Evolutionary conservation across 2,113 vertebrate species (phyloP), one percentile per base, ranked within the genome.

Genomic region (Erythrocercus mccallii): DNA sequence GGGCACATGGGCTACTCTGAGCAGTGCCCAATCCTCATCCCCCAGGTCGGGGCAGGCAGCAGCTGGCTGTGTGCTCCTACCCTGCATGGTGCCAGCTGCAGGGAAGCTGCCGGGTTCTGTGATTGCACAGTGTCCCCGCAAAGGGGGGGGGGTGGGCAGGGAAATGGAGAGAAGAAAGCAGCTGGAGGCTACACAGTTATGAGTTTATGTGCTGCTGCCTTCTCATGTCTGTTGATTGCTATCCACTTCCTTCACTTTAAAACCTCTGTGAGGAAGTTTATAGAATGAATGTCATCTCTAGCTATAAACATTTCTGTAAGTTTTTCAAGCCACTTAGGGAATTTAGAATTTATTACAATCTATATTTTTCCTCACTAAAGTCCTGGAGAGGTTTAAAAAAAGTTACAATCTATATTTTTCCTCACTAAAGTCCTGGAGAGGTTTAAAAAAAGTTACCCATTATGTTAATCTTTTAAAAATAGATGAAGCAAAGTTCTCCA

Each of bases 141-240:
- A n/a, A n/a, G n/a, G n/a, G n/a, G n/a, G n/a, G n/a, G 8, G 12
- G 3, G 11, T 8, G 1, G 4, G 8, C 2, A 1, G 2, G 10
- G 12, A 54, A 69, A 16, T 1, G 7, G 10, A 50, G 17, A 69
- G 21, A 53, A 48, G 31, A 64, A 62, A 80, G 58, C 92, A 88
- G 48, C 62, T 81, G 71, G 44, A 82, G 44, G 28, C 57, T 74
- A 30, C 37, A 19, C 1, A 2, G 21, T 61, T 57, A 27, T 0
- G 5, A 72, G 33, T 4, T 48, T 23, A 10, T 38, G 38, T 54
- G 37, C 53, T 79, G 24, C 31, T 47, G 25, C 23, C 58, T 73
- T 86, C 69, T 35, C 57, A 5, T 28, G 45, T 58, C 37, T 48
- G 5, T 38, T 78, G n/a, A 42, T 40, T 60, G 42, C 53, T 80